phyloP scores from a whole-genome alignment of 2,113 vertebrate species.

The Tichodroma muraria region DNA sequence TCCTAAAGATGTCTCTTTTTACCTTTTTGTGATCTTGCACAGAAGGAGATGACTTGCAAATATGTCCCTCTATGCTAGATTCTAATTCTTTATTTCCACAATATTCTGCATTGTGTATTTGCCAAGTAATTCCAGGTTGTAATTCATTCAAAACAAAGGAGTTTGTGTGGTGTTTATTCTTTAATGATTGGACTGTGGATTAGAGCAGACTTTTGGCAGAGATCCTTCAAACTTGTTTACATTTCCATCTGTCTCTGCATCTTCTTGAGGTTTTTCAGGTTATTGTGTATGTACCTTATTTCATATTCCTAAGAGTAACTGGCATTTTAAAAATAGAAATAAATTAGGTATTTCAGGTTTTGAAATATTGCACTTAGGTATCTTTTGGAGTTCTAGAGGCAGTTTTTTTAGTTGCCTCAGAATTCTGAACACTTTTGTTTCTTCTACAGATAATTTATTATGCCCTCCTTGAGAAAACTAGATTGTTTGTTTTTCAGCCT shows the following conservation, averaged over 20 bases:
- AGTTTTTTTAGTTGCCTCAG: constrained; percentile 56
- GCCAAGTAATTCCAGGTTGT: constrained; percentile 57
- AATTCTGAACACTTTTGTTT: constrained; percentile 67
- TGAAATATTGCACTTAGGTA: constrained; percentile 55
- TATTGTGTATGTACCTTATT: not conserved
- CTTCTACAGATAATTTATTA: constrained; percentile 68
- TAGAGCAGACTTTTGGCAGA: constrained; percentile 57
- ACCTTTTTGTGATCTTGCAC: constrained; percentile 1
- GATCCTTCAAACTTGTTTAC: constrained; percentile 58
- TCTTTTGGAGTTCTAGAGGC: constrained; percentile 48
- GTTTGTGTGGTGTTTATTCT: constrained; percentile 45
- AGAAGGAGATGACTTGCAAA: constrained; percentile 57
- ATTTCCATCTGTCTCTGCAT: constrained; percentile 59
- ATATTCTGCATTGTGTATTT: constrained; percentile 1
- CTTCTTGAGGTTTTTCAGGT: constrained; percentile 36
- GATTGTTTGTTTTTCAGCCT: constrained; percentile 59
- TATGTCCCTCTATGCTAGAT: not conserved
- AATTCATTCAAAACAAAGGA: constrained; percentile 54
- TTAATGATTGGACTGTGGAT: constrained; percentile 56
- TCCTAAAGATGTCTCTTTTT: not conserved
- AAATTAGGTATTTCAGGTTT: constrained; percentile 29
- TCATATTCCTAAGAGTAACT: not conserved
- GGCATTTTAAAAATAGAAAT: constrained; percentile 11
- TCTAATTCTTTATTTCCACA: constrained; percentile 13
- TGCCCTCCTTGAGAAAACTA: constrained; percentile 63